Conservation (phyloP, 2,113 vertebrate species). For the Echinops telfairi region DNA sequence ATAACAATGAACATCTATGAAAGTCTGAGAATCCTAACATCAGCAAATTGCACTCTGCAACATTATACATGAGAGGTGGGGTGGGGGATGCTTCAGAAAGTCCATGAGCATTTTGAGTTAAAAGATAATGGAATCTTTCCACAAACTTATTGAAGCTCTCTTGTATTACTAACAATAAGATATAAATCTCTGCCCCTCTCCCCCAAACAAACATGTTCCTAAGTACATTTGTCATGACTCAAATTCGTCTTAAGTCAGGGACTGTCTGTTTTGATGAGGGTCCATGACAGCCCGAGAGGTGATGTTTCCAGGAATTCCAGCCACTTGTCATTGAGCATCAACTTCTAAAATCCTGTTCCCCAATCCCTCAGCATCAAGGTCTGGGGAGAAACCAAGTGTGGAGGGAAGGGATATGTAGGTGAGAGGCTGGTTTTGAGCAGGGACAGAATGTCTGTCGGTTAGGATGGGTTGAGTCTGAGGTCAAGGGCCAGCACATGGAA, state of each 20-base stretch:
- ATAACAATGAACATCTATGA: neutral
- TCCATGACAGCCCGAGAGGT: neutral
- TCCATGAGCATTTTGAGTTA: too few relatives aligned
- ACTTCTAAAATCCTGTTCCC: neutral
- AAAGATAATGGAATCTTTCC: too few relatives aligned
- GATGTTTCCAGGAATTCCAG: neutral
- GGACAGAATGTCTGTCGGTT: neutral
- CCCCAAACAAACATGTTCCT: neutral
- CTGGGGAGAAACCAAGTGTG: slow-evolving; percentile 4
- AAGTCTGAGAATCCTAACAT: neutral
- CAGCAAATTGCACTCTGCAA: neutral
- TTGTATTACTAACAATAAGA: too few relatives aligned
- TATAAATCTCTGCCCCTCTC: too few relatives aligned
- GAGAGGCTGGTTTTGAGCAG: neutral
- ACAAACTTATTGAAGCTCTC: too few relatives aligned
- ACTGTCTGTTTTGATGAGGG: neutral
- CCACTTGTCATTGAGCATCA: neutral
- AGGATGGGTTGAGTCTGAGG: neutral
- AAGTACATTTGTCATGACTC: neutral
- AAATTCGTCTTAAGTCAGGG: neutral
- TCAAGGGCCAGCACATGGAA: neutral
- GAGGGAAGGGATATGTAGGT: slow-evolving; percentile 1
- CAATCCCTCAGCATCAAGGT: neutral
- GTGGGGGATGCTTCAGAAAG: neutral
- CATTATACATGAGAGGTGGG: neutral